Evolutionary conservation across 2,888 invertebrate genomes (phyloP), one percentile per base, ranked within the genome.

Genomic region (Pheosia tremula): DNA sequence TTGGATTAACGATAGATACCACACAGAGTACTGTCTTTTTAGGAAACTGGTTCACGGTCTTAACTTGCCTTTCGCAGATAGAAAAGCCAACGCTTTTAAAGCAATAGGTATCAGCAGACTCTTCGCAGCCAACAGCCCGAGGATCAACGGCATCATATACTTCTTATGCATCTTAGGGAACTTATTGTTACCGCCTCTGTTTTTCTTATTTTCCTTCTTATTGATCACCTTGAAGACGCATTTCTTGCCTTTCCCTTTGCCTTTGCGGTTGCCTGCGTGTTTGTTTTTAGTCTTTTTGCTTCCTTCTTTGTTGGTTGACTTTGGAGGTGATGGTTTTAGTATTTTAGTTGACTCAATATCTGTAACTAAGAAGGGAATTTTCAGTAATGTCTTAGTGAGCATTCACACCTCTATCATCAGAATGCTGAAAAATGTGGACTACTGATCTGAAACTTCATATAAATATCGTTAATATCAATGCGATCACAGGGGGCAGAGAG

Each of bases 81-180:
- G 84, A 52, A 96, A 94, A 0, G 96, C 96, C 66, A 97, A 84
- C 2, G 95, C 94, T 77, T 97, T 97, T 59, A 97, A 81, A 0
- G 96, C 94, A 47, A 96, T 86, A 0, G 97, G 96, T 57, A 97
- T 86, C 8, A 97, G 75, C 3, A 97, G 84, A 47, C 95, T 93
- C 81, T 96, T 96, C 0, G 96, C 95, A 58, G 96, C 89, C 24
- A 96, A 77, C 38, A 96, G 87, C 0, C 96, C 96, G 36, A 96
- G 73, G 24, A 97, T 82, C 66, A 96, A 58, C 0, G 96, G 96
- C 68, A 95, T 82, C 61, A 96, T 81, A 69, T 94, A 94, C 75
- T 95, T 95, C 68, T 93, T 91, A 5, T 94, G 81, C 77, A 94
- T 94, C 56, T 84, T 80, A 13, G 70, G 38, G 3, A 61, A 56